Percentiles rank a stretch among this genome's conserved stretches.
Conservation (phyloP, 2,888 invertebrate genomes). For the Platycheirus albimanus region DNA sequence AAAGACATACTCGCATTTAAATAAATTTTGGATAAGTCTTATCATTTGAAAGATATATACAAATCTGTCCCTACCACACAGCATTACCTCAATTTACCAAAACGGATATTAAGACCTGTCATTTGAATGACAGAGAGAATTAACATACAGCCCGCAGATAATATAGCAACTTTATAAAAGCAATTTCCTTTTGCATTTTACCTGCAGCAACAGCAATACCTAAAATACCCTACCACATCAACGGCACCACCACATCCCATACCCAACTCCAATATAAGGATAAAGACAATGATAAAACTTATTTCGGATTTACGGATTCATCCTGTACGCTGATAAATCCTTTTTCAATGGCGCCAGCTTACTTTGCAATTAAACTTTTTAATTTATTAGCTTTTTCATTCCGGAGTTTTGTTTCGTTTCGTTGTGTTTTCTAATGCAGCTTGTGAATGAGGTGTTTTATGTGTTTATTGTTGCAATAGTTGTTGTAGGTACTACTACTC, state of each 20-base stretch:
- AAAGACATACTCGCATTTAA: too few species aligned
- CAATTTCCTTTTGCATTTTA: slow-evolving; percentile 52
- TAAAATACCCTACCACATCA: not conserved
- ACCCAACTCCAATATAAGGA: not conserved
- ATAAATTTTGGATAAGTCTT: too few species aligned
- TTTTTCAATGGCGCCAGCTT: slow-evolving; percentile 41
- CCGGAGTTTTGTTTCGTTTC: slow-evolving; percentile 17
- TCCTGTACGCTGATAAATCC: slow-evolving; percentile 55
- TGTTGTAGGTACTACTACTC: too few species aligned
- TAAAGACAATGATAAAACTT: slow-evolving; percentile 50
- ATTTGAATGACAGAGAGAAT: slow-evolving; percentile 42
- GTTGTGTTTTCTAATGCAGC: not conserved
- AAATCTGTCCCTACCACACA: too few species aligned
- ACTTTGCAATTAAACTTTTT: slow-evolving; percentile 63
- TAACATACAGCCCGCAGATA: slow-evolving; percentile 28
- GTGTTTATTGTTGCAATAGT: too few species aligned
- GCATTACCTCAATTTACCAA: slow-evolving; percentile 12
- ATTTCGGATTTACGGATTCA: slow-evolving; percentile 45
- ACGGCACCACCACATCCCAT: too few species aligned
- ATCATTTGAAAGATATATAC: too few species aligned
- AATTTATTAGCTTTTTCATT: slow-evolving; percentile 50
- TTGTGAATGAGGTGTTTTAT: too few species aligned
- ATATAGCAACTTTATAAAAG: slow-evolving; percentile 48
- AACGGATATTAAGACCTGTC: slow-evolving; percentile 61
- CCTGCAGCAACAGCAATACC: slow-evolving; percentile 26